Evolutionary conservation across 2,888 invertebrate species (phyloP).

Genomic region (Parnassius orleans): DNA sequence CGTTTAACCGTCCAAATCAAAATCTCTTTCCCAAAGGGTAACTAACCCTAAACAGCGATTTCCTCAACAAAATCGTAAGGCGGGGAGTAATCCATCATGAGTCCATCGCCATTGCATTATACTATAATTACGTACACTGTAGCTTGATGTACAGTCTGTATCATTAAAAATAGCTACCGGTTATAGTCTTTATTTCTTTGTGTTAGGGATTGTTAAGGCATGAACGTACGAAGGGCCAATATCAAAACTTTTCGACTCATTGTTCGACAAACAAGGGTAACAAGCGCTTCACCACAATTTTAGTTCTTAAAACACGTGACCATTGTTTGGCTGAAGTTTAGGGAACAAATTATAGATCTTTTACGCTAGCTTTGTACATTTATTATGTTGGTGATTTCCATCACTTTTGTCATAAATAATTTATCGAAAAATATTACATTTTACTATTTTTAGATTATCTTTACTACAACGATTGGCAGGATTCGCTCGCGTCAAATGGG

Average conservation of each 20-base stretch:
- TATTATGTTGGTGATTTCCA: slow-evolving; percentile 28
- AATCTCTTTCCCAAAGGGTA: slow-evolving; percentile 36
- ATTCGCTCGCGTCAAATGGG: too few species aligned
- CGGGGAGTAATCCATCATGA: slow-evolving; percentile 44
- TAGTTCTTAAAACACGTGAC: slow-evolving; percentile 50
- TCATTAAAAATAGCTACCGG: slow-evolving; percentile 30
- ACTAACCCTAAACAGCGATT: slow-evolving; percentile 35
- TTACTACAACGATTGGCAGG: too few species aligned
- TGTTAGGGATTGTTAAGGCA: not conserved
- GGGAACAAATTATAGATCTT: slow-evolving; percentile 51
- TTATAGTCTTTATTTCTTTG: slow-evolving; percentile 27
- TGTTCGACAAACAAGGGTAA: slow-evolving; percentile 24
- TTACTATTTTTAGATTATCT: too few species aligned
- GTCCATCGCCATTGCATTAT: slow-evolving; percentile 37
- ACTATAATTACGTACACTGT: slow-evolving; percentile 40
- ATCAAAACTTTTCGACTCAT: slow-evolving; percentile 1
- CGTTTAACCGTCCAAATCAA: slow-evolving; percentile 26
- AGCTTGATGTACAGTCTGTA: slow-evolving; percentile 29
- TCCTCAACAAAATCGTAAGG: slow-evolving; percentile 38
- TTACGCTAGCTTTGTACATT: slow-evolving; percentile 23
- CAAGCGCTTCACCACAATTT: slow-evolving; percentile 42
- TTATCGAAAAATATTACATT: not conserved
- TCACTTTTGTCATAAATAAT: slow-evolving; percentile 18
- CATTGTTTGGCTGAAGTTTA: slow-evolving; percentile 49
- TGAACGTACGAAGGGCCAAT: not conserved